Base-by-base conservation (phyloP, 1,140 invertebrate genomes). In the Caenorhabditis latens region DNA sequence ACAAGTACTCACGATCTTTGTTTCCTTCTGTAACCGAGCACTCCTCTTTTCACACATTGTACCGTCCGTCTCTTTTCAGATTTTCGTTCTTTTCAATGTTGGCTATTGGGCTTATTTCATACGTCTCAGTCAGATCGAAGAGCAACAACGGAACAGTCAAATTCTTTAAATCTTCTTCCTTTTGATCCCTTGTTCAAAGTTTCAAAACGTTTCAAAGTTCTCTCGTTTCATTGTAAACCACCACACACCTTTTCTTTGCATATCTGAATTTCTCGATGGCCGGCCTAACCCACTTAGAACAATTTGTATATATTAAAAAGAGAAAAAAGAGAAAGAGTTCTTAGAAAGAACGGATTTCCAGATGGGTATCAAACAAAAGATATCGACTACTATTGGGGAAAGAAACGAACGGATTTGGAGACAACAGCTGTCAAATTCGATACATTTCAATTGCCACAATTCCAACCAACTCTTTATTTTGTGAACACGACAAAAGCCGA, bases 41-140 rank as follows among this genome's bases (percentile, higher is more conserved):
- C 53, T 40, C 19, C 5, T 19, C 13, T 61, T 9, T 58, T 24
- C 48, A 7, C 48, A 4, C 4, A 14, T 48, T 61, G 83, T 50
- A 79, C n/a, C 71, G 71, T 79, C 71, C 46, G 46, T 43, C 46
- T 79, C 83, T 84, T 84, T 84, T 85, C 71, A 89, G 88, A 82
- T 88, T 58, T 98, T 98, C 94, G 96, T 97, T 88, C 97, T 96
- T 94, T 98, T 98, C 95, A 98, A 98, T 93, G 95, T 98, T 83
- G 97, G 97, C 96, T 98, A 98, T 93, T 98, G 97, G 97, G 97
- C 97, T 93, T 97, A 98, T 91, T 98, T 98, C 92, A 94, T 97
- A 89, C 96, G 97, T 94, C 97, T 98, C 92, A 97, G 96, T 48
- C 75, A 84, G 53, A n/a, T 58, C 6, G 87, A 88, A 43, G 71